Evolutionary conservation across 2,888 invertebrate species (phyloP).

Genomic region (Matsumyia berberina): DNA sequence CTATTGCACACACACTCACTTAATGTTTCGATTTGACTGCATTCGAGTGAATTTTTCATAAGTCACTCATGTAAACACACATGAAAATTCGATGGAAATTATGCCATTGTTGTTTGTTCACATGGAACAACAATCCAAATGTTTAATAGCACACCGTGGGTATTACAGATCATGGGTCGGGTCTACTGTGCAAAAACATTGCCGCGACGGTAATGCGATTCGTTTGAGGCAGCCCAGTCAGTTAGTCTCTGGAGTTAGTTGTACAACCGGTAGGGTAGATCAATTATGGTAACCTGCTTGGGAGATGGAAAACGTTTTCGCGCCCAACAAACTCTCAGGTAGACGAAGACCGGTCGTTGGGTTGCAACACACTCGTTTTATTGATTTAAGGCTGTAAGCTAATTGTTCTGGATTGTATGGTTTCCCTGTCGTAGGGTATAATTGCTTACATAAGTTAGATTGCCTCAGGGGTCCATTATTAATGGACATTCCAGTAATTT

Average conservation of each 20-base stretch:
- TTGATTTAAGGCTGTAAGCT: conserved; percentile 5
- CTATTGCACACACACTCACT: conserved; percentile 1
- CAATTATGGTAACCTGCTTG: conserved; percentile 60
- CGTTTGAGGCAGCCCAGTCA: conserved; percentile 36
- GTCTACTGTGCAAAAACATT: conserved; percentile 11
- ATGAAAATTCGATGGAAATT: conserved; percentile 20
- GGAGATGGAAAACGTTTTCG: conserved; percentile 24
- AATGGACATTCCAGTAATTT: background rate
- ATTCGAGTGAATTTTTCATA: conserved; percentile 25
- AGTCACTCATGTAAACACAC: conserved; percentile 6
- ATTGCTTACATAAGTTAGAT: background rate
- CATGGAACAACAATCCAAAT: conserved; percentile 21
- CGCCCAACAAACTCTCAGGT: conserved; percentile 16
- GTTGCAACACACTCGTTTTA: conserved; percentile 1
- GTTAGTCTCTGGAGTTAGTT: conserved; percentile 33
- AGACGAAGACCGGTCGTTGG: background rate
- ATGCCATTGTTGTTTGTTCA: conserved; percentile 33
- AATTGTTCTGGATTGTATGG: conserved; percentile 16
- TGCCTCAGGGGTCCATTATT: background rate
- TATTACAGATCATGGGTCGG: conserved; percentile 5
- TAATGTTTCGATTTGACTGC: no score
- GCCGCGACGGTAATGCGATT: conserved; percentile 50
- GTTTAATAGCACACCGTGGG: conserved; percentile 21
- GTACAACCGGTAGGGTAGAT: background rate
- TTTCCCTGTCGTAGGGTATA: background rate